Conservation (phyloP, 2,113 vertebrate species). For the Paracanthobrama guichenoti region DNA sequence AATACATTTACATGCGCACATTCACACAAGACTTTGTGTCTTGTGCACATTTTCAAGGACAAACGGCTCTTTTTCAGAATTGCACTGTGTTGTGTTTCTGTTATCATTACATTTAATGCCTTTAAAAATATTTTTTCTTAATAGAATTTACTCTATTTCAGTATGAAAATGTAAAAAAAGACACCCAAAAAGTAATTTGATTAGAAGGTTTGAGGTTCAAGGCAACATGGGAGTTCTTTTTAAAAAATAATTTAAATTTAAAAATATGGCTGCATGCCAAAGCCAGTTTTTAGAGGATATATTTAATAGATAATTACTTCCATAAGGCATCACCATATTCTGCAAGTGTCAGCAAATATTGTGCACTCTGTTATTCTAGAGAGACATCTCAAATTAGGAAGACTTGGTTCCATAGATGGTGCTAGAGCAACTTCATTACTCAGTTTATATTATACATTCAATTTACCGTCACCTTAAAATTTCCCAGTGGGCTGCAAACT, state of each 20-base stretch:
- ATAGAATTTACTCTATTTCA: neutral
- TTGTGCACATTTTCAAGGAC: conserved; percentile 16
- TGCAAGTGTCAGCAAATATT: conserved; percentile 23
- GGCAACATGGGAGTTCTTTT: neutral
- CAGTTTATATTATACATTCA: conserved; percentile 37
- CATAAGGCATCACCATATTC: conserved; percentile 22
- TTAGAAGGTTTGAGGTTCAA: neutral
- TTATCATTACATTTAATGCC: neutral
- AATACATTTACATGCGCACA: conserved; percentile 21
- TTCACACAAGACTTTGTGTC: conserved; percentile 13
- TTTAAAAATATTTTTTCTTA: neutral
- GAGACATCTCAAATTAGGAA: conserved; percentile 34
- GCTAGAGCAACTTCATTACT: conserved; percentile 35
- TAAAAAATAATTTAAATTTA: neutral
- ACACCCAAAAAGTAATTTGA: neutral
- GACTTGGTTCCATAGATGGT: conserved; percentile 18
- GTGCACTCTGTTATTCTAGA: conserved; percentile 1
- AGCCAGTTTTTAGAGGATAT: neutral
- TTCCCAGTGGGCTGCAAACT: conserved; percentile 33
- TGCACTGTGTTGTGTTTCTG: neutral
- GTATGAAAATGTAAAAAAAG: neutral
- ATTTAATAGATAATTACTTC: conserved; percentile 37
- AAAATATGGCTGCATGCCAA: conserved; percentile 21
- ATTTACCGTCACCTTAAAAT: conserved; percentile 36
- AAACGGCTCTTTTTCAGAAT: neutral